These are phyloP conservation scores for Trissolcus basalis DNA, from an alignment of 1,140 invertebrate species.

Conservation along the genomic window DNA sequence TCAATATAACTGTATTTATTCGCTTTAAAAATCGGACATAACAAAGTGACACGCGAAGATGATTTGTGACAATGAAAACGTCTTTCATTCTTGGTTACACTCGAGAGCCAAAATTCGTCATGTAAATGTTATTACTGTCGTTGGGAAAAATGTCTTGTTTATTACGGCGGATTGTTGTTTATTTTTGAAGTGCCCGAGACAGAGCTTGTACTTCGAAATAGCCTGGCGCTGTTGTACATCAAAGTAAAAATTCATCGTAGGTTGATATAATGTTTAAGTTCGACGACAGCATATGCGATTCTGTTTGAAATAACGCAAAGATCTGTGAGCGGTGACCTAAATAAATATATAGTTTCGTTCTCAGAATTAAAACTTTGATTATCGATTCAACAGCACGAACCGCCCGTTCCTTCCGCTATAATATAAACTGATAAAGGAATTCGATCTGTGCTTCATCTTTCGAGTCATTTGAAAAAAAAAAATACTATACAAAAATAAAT, in stretches of 20 bases:
- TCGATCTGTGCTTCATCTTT: background rate
- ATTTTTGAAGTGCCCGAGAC: conserved; percentile 11
- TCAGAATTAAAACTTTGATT: conserved; percentile 12
- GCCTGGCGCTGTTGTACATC: conserved; percentile 9
- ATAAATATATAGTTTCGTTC: conserved; percentile 20
- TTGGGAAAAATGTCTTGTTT: background rate
- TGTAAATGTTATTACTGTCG: conserved; percentile 1
- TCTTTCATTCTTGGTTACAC: background rate
- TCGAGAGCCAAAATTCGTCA: too few species aligned
- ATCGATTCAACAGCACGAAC: background rate
- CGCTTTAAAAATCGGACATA: conserved; percentile 21
- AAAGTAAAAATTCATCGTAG: conserved; percentile 15
- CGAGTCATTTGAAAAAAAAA: too few species aligned
- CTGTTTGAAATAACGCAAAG: conserved; percentile 18
- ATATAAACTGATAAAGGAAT: background rate
- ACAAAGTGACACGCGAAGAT: conserved; percentile 8
- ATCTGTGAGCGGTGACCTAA: background rate
- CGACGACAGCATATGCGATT: conserved; percentile 20
- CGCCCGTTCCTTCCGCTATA: background rate
- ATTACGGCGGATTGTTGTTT: conserved; percentile 5
- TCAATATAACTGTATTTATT: conserved; percentile 31
- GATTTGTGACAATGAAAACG: conserved; percentile 3
- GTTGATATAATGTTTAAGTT: conserved; percentile 17
- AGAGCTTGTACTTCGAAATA: background rate
- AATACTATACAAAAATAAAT: too few species aligned